phyloP scores from a whole-genome alignment of 2,797 vertebrate species.

The Manis javanica region DNA sequence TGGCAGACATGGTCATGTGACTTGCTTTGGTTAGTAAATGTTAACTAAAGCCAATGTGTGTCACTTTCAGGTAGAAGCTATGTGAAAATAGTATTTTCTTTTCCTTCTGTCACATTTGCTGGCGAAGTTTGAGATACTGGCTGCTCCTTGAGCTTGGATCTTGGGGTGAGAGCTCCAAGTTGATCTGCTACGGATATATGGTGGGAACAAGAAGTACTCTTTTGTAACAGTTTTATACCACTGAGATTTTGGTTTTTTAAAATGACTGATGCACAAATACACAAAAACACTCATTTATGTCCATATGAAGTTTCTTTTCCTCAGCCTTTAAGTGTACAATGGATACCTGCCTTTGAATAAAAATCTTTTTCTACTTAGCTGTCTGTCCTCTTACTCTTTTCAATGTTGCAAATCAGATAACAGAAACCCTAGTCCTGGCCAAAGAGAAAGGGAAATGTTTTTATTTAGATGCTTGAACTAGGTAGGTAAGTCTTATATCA shows the following conservation, averaged over 20 bases:
- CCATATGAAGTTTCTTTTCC: neutral
- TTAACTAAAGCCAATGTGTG: neutral
- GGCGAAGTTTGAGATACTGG: neutral
- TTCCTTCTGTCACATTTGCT: neutral
- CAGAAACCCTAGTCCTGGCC: neutral
- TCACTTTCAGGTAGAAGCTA: neutral
- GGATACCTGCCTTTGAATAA: neutral
- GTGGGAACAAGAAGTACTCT: constrained; percentile 9
- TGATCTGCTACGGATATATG: neutral
- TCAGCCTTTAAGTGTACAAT: neutral
- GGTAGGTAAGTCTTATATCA: neutral
- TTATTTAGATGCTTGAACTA: neutral
- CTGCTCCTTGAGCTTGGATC: neutral
- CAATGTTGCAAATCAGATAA: neutral
- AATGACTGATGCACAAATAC: neutral
- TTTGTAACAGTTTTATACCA: constrained; percentile 31
- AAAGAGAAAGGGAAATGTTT: constrained; percentile 10
- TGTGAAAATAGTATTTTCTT: neutral
- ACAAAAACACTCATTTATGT: neutral
- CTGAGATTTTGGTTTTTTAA: neutral
- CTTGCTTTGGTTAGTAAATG: neutral
- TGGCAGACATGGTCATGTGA: neutral
- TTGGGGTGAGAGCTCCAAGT: neutral
- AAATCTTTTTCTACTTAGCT: neutral
- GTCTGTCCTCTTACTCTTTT: neutral